Base-by-base conservation (phyloP, 2,888 invertebrate genomes). In the Teinopalpus imperialis region DNA sequence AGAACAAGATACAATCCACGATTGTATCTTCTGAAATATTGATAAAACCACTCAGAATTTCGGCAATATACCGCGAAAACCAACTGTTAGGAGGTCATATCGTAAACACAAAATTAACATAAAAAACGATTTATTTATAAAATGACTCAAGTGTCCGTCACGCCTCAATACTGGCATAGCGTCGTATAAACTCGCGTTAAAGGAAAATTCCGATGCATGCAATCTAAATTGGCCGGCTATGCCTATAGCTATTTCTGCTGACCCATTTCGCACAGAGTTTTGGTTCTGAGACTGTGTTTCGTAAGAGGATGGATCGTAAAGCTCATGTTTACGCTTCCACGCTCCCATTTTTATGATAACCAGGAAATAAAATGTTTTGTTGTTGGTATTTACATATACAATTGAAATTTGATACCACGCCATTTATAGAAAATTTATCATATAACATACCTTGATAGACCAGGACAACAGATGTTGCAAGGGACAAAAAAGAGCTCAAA, bases 171-270 rank as follows among this genome's bases (percentile, higher is more conserved):
- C 9, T 3, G 29, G 14, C 27, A 13, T 2, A 30, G 16, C 21
- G 24, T 1, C 23, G 23, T n/a, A n/a, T 7, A 23, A 23, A 23
- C 23, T 5, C 13, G 24, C 8, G 18, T 35, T 35, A 21, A 29
- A 43, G 29, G 29, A 43, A 43, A 43, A 43, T 43, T 43, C 29
- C 35, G 29, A 8, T 21, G 20, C 35, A 35, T 30, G 13, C 2
- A 16, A 31, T 35, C 14, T 34, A 34, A 42, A 34, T 42, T 42
- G 34, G 20, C 13, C 9, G 13, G 14, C 43, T 27, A 43, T 35
- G 26, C 13, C 13, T 14, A 10, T 14, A 21, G 21, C 21, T 43
- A 43, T 43, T 43, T 43, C 21, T 29, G 14, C 7, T 43, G 43
- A 21, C 43, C 43, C 35, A 35, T 43, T 43, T 43, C 8, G 23